Base-by-base conservation (phyloP, 2,888 invertebrate species). In the Mimumesa dahlbomi region DNA sequence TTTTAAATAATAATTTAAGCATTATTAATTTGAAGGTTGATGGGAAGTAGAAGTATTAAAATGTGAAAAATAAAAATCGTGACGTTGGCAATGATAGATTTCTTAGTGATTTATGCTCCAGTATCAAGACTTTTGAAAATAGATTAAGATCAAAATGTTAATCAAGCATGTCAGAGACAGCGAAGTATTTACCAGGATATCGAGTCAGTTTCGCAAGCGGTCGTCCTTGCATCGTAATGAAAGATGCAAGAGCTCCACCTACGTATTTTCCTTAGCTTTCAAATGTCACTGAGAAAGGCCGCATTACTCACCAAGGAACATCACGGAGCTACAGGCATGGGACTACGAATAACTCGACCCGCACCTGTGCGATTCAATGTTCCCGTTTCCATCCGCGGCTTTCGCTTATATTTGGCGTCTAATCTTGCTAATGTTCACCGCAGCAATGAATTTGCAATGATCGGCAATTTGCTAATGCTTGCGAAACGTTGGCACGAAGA, bases 251-350 rank as follows among this genome's bases (percentile, higher is more conserved):
- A 79, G 57, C 79, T 77, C 77, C 77, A 73, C 79, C 79, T 79
- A 80, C 79, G 73, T 79, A 57, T 69, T 73, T 75, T 76, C n/a
- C 69, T 73, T 77, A 65, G 73, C 68, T 72, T 67, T 78, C 77
- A 81, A 81, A 81, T 82, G 78, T 82, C 82, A 81, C 50, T 73
- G 77, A 73, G 82, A 81, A 82, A 82, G 82, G 82, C 75, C 75
- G 67, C 73, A 62, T 78, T 78, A 65, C 74, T 56, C 74, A 53
- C 66, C 59, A 54, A 43, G 69, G n/a, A 73, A 68, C 67, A 64
- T 68, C 63, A 57, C 61, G 64, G 50, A 31, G 42, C 34, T 40
- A 31, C 21, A 59, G 11, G 42, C 42, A 19, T 42, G 31, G n/a
- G 18, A 42, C 36, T 36, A 42, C 42, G 59, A 61, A 61, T 65